Base-by-base conservation (phyloP, 2,113 vertebrate genomes). In the Struthio camelus region DNA sequence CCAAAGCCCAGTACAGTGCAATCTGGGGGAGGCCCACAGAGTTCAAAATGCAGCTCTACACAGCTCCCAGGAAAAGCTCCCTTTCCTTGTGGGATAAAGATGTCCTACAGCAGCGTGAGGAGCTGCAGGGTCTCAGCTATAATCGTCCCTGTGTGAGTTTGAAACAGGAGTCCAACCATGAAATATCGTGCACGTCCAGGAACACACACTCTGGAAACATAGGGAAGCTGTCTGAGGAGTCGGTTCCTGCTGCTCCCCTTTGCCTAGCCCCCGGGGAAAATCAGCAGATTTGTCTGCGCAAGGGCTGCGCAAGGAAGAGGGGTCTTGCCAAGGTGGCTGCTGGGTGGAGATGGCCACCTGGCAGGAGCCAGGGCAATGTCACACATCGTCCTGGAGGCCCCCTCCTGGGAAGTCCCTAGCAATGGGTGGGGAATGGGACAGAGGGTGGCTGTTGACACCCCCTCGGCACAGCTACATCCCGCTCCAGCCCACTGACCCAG, bases 401-500 rank as follows among this genome's bases (percentile, higher is more conserved):
- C 34, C 10, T 72, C 24, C 30, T 34, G 61, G 85, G 38, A 75
- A 27, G 42, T 2, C 38, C 44, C 19, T 56, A 61, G 9, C 64
- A 19, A 3, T 5, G 25, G 16, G 5, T 23, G 14, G 14, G 44
- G 22, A 18, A 19, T 0, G 1, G 53, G 59, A 34, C 32, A 61
- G 40, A 0, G 0, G 16, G 32, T 50, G 40, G 78, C 40, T 80
- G 67, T 16, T n/a, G 59, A 6, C 25, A 58, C 16, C 53, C 18
- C 15, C 1, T 2, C 5, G 46, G 40, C 51, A 22, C 27, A 67
- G 40, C 88, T 13, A 8, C 62, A 40, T 42, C 44, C 54, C 16
- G 4, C 42, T 8, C 6, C 44, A 34, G 65, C 81, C 15, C 27
- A 18, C 64, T 53, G 23, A 99, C 99, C 98, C 22, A 42, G 50